Conservation (phyloP, 2,113 vertebrate species). For the Chrysochloris asiatica region DNA sequence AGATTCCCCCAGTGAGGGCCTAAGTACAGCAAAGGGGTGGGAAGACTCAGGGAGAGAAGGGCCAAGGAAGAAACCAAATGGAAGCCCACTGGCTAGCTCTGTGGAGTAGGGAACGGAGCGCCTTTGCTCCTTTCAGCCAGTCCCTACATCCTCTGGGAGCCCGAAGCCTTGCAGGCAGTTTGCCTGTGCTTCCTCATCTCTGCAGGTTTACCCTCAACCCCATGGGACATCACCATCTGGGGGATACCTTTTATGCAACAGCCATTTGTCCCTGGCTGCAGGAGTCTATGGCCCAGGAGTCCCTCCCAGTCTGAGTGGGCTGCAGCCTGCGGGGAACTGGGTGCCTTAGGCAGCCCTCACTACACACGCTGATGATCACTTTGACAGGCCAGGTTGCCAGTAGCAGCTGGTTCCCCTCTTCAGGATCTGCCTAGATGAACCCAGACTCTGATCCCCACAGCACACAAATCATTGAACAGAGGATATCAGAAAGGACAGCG, state of each 20-base stretch:
- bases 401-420: conserved; percentile 46
- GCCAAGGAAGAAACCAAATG: conserved; percentile 49
- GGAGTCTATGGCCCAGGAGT: neutral
- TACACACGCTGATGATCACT: neutral
- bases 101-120: neutral
- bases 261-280: neutral
- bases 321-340: conserved; percentile 3
- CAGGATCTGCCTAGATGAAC: neutral
- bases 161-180: neutral
- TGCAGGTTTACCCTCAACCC: neutral
- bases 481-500: conserved; percentile 3
- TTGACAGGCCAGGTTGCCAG: neutral
- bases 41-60: conserved; percentile 46
- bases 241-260: conserved; percentile 14
- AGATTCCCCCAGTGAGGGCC: conserved; percentile 69
- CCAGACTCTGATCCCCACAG: neutral
- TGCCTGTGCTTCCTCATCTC: neutral
- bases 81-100: neutral
- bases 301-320: neutral
- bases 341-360: conserved; percentile 20
- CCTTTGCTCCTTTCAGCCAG: neutral
- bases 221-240: neutral
- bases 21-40: conserved; percentile 63
- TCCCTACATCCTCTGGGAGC: neutral
- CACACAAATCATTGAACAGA: conserved; percentile 8